Evolutionary conservation across 2,113 vertebrate species (phyloP).

Genomic region (Rana temporaria): DNA sequence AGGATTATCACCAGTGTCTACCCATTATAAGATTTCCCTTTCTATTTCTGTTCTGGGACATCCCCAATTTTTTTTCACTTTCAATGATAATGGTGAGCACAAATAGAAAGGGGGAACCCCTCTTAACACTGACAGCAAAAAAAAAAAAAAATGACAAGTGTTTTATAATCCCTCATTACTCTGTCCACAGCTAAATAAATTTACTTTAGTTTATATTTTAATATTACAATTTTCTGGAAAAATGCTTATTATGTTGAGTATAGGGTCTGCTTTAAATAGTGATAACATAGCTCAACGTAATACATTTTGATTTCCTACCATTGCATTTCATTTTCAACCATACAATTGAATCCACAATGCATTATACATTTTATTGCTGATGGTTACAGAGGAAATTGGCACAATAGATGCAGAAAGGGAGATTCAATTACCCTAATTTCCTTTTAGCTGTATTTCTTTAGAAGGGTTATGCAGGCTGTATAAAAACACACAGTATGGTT

Average conservation of each 20-base stretch:
- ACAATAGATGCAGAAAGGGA: not conserved
- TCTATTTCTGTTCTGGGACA: no score
- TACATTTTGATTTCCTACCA: not conserved
- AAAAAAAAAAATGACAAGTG: no score
- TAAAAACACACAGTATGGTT: slow-evolving; percentile 24
- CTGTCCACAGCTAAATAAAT: no score
- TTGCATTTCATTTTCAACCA: not conserved
- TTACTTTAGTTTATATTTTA: no score
- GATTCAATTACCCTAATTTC: slow-evolving; percentile 9
- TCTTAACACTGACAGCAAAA: no score
- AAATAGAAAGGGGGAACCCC: no score
- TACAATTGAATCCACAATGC: not conserved
- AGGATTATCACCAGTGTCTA: no score
- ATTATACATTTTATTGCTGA: not conserved
- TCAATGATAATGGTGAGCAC: no score
- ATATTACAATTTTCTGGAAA: not conserved
- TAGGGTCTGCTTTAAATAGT: not conserved
- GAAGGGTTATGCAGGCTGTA: not conserved
- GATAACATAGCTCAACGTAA: not conserved
- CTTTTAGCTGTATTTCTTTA: not conserved
- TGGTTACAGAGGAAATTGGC: not conserved
- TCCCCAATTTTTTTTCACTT: no score
- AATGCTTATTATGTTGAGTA: not conserved
- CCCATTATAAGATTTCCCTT: no score
- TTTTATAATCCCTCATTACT: no score